These are phyloP conservation scores for Tenthredo scrophulariae DNA, from an alignment of 2,888 invertebrate genomes.

Conservation along the genomic window DNA sequence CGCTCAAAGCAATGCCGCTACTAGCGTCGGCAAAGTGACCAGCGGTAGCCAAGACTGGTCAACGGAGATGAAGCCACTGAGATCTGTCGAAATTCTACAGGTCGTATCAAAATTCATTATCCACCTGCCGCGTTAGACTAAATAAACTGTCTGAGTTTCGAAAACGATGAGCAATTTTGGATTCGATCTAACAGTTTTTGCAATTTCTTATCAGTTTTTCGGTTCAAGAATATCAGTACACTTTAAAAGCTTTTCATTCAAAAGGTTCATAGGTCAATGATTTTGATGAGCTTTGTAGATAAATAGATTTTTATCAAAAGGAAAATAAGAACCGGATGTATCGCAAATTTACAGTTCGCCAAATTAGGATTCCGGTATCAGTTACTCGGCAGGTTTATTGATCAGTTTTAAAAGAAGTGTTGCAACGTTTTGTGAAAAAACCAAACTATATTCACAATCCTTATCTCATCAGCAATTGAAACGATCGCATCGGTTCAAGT, in stretches of 20 bases:
- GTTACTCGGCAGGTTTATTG: neutral
- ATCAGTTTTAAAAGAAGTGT: neutral
- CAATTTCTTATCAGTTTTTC: neutral
- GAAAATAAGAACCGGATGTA: neutral
- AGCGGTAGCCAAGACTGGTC: conserved; percentile 51
- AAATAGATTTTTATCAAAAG: neutral
- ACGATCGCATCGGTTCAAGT: conserved; percentile 21
- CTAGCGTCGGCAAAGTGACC: conserved; percentile 52
- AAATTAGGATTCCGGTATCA: neutral
- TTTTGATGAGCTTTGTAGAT: neutral
- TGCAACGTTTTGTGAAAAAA: neutral
- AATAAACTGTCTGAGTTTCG: neutral
- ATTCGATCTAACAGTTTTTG: neutral
- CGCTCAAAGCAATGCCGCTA: conserved; percentile 53
- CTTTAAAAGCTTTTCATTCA: neutral
- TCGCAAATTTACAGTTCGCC: neutral
- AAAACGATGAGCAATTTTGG: neutral
- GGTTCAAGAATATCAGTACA: neutral
- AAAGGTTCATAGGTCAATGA: neutral
- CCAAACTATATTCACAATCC: neutral
- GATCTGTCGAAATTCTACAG: conserved; percentile 54
- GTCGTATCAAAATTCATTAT: conserved; percentile 47
- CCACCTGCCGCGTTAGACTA: neutral
- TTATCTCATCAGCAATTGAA: conserved; percentile 25
- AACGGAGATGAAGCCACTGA: conserved; percentile 51